These are phyloP conservation scores for Hydrocynus forskahlii DNA, from an alignment of 2,797 vertebrate species.

Conservation along the genomic window DNA sequence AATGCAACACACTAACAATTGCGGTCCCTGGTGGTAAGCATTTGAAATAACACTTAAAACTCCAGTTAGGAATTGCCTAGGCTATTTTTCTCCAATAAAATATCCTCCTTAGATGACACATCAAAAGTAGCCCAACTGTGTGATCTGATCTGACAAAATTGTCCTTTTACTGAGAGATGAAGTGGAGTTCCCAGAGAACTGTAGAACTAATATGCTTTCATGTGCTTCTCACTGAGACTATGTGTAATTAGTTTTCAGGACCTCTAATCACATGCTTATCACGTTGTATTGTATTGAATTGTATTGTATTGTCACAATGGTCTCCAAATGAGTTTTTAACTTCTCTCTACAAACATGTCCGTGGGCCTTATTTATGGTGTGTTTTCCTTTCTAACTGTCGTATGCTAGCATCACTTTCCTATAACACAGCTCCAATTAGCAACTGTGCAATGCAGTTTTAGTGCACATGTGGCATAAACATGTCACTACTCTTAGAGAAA, in stretches of 20 bases:
- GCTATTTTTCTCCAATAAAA: not conserved
- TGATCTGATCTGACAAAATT: not conserved
- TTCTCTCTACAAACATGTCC: not conserved
- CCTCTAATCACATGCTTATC: too few species aligned
- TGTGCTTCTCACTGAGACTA: not conserved
- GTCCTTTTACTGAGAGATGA: not conserved
- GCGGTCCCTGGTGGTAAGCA: not conserved
- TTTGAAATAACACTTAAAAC: not conserved
- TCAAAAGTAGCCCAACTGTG: not conserved
- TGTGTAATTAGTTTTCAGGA: not conserved
- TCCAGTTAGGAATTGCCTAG: not conserved
- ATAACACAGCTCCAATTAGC: not conserved
- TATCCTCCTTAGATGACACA: not conserved
- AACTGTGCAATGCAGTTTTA: not conserved
- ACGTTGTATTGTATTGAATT: too few species aligned
- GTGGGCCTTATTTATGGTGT: not conserved
- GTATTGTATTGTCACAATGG: not conserved
- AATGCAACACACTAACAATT: slow-evolving; percentile 15
- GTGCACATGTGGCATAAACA: not conserved
- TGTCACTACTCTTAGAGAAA: not conserved
- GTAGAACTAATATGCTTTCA: not conserved
- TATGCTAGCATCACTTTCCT: not conserved
- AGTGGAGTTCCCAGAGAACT: not conserved
- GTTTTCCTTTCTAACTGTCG: not conserved
- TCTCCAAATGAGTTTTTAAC: not conserved